Conservation (phyloP, 2,888 invertebrate genomes). For the Rhogogaster chlorosoma region DNA sequence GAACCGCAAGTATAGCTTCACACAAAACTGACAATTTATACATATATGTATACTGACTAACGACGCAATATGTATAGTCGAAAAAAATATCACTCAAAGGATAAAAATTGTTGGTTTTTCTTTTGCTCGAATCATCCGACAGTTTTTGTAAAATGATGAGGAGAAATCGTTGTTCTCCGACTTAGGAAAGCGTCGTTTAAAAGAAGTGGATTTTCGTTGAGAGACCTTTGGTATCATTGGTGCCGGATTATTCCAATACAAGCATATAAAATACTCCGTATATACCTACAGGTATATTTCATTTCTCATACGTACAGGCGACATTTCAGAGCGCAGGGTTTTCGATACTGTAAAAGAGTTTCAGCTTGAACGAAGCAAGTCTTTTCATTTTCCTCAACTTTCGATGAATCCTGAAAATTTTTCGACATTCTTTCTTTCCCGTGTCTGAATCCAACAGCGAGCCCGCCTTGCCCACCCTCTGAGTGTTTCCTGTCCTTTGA, state of each 20-base stretch:
- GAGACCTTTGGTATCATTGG: neutral
- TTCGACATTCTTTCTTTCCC: neutral
- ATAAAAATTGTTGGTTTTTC: neutral
- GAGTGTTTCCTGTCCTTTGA: conserved; percentile 43
- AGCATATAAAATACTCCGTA: neutral
- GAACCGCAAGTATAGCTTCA: neutral
- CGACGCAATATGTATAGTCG: neutral
- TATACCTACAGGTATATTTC: neutral
- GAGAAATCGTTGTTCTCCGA: neutral
- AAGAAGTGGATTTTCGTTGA: neutral
- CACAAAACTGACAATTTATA: neutral
- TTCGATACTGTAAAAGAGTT: neutral
- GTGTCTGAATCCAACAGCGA: neutral
- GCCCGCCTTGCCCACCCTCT: neutral
- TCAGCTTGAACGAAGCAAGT: neutral
- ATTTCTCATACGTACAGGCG: neutral
- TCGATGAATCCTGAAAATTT: neutral
- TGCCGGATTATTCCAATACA: neutral
- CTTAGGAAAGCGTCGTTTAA: neutral
- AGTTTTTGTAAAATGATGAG: neutral
- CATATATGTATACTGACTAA: neutral
- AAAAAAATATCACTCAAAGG: no score
- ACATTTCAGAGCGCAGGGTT: neutral
- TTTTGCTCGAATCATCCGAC: neutral
- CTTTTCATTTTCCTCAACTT: neutral